Base-by-base conservation (phyloP, 2,888 invertebrate species). In the Ectemnius cavifrons region DNA sequence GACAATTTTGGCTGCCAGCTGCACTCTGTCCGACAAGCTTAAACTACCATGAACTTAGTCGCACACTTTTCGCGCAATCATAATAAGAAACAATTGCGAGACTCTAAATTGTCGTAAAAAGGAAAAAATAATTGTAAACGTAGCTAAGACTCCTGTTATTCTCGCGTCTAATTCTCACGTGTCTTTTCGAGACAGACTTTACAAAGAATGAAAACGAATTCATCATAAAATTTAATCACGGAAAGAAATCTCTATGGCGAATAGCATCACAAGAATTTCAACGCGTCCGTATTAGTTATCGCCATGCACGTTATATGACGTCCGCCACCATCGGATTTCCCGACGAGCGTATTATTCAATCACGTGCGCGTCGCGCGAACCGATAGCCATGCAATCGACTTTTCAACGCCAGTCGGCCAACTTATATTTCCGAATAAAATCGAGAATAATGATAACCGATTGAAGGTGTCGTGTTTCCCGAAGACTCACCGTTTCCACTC, bases 401-500 rank as follows among this genome's bases (percentile, higher is more conserved):
- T 60, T 60, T 57, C 63, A 60, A 37, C 49, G 59, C 63, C 45
- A 13, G 8, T 27, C 28, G 45, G 62, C 11, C 58, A 14, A 3
- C 49, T 23, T 66, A 49, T 66, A 72, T 18, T 63, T 59, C 37
- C 37, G 37, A 37, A 37, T 37, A 69, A 59, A 67, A 64, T 75
- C 64, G 23, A 66, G 52, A 45, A 13, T 5, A 23, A 5, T 65
- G 45, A 11, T 52, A 45, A 11, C 37, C 37, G 16, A 63, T 23
- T 45, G 16, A 14, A 37, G 5, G 20, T 37, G 11, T 2, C 27
- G n/a, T 18, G 60, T 56, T 63, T n/a, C 37, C 0, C 28, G n/a
- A 75, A 77, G 68, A 87, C 89, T 89, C 75, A 90, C 90, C 89
- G 58, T 82, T 81, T 63, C 78, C 83, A n/a, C 85, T 78, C 4